Base-by-base conservation (phyloP, 2,113 vertebrate species). In the Entelurus aequoreus region DNA sequence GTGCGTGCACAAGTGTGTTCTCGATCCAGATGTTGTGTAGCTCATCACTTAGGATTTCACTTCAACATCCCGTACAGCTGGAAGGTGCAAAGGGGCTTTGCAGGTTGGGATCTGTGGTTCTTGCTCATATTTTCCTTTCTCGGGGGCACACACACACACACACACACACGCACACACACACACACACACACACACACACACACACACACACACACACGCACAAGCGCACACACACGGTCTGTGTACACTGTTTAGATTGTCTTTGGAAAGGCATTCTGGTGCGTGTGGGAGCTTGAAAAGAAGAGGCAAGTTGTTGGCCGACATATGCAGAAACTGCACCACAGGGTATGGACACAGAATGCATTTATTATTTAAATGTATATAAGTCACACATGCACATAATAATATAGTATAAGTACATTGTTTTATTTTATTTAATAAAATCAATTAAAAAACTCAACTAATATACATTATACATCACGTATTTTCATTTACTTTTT, bases 41-140 rank as follows among this genome's bases (percentile, higher is more conserved):
- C 10, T 37, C 48, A 49, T 16, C 60, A 50, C 60, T 61, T 19
- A 50, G 55, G 55, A 36, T 49, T 49, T 15, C 21, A 50, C 11
- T 48, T 10, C 21, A 36, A 48, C 13, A 60, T 60, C 58, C 46
- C 35, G 36, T 19, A 46, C 55, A 57, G 55, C 40, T 44, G 55
- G 55, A 44, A 57, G 40, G 40, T 56, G 37, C 37, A 15, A 35
- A 35, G 21, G 19, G 56, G 56, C 1, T 13, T 15, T 35, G 12
- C 46, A 60, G 46, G 57, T 19, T n/a, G 48, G 37, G 52, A 69
- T 64, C 66, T 70, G 61, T 4, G 46, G 59, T 79, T 52, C 15
- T 21, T 55, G 68, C 69, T 82, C 68, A 78, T 67, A 76, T 77
- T 84, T 83, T 74, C 78, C 79, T 48, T 52, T 75, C 78, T 81